Conservation (phyloP, 2,113 vertebrate species). For the Turdus rufiventris region DNA sequence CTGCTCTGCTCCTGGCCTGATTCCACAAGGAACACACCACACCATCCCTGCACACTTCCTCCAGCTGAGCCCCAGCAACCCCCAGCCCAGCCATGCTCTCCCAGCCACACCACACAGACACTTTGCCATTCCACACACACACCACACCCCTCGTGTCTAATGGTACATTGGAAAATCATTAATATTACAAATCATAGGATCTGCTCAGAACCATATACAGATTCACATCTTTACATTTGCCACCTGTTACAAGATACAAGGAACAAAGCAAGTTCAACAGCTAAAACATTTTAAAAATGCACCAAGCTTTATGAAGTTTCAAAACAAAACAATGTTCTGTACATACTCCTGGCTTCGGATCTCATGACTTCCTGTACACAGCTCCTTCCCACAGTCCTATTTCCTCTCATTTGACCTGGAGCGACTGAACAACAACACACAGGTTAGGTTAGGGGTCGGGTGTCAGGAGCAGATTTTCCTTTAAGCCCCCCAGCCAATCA, state of each 20-base stretch:
- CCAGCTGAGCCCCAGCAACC: background rate
- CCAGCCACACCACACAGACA: background rate
- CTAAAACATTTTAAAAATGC: slow-evolving; percentile 83
- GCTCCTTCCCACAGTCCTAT: slow-evolving; percentile 74
- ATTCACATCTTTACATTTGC: slow-evolving; percentile 76
- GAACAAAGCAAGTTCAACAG: slow-evolving; percentile 73
- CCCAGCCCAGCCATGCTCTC: background rate
- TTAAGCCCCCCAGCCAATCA: background rate
- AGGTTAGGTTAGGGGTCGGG: background rate
- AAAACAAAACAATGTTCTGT: slow-evolving; percentile 83
- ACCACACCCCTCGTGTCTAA: slow-evolving; percentile 34
- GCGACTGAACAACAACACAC: slow-evolving; percentile 73
- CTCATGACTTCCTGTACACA: slow-evolving; percentile 79
- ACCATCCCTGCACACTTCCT: background rate
- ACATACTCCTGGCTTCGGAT: slow-evolving; percentile 75
- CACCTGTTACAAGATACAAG: slow-evolving; percentile 78
- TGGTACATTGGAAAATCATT: slow-evolving; percentile 73
- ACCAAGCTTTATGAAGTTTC: slow-evolving; percentile 79
- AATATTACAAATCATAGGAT: slow-evolving; percentile 71
- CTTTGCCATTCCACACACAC: background rate
- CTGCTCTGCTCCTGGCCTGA: background rate
- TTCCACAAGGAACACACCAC: background rate
- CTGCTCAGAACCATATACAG: slow-evolving; percentile 76
- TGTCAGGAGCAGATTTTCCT: background rate
- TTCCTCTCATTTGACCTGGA: slow-evolving; percentile 93